Evolutionary conservation across 2,888 invertebrate species (phyloP).

Genomic region (Tortricodes alternella): DNA sequence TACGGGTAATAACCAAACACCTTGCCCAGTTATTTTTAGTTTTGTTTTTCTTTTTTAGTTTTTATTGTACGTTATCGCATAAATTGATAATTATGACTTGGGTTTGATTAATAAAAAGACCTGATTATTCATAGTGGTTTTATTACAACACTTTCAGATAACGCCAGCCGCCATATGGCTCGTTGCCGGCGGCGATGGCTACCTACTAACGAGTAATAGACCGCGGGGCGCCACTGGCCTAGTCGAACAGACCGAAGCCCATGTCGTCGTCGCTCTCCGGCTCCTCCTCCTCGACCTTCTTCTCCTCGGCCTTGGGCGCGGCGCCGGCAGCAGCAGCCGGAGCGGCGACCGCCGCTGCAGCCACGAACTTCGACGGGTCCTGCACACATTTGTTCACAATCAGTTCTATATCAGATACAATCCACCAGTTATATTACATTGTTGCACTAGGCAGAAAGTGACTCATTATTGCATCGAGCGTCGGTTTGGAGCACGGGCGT

Average conservation of each 20-base stretch:
- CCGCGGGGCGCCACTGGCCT: constrained; percentile 50
- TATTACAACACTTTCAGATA: constrained; percentile 27
- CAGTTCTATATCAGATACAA: background rate
- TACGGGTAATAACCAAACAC: too few relatives aligned
- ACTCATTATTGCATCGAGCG: too few relatives aligned
- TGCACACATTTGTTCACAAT: constrained; percentile 61
- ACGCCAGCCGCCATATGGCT: constrained; percentile 70
- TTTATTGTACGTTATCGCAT: too few relatives aligned
- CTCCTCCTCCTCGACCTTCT: constrained; percentile 92
- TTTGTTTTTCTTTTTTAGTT: too few relatives aligned
- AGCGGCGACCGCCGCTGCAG: constrained; percentile 81
- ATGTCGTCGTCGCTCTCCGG: constrained; percentile 96
- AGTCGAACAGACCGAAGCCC: constrained; percentile 98
- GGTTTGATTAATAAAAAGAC: background rate
- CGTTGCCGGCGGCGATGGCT: constrained; percentile 73
- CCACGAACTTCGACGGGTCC: constrained; percentile 97
- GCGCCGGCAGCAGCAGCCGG: constrained; percentile 86
- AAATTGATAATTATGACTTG: background rate
- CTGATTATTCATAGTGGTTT: too few relatives aligned
- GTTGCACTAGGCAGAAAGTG: too few relatives aligned
- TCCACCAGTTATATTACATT: background rate
- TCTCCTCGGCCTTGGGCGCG: constrained; percentile 85
- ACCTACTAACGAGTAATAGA: constrained; percentile 43
- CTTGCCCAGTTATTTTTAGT: too few relatives aligned
- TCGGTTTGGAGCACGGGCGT: too few relatives aligned